Percentiles rank a stretch among this genome's conserved stretches.
Conservation (phyloP, 1,140 invertebrate genomes). For the Megalonaias nervosa region DNA sequence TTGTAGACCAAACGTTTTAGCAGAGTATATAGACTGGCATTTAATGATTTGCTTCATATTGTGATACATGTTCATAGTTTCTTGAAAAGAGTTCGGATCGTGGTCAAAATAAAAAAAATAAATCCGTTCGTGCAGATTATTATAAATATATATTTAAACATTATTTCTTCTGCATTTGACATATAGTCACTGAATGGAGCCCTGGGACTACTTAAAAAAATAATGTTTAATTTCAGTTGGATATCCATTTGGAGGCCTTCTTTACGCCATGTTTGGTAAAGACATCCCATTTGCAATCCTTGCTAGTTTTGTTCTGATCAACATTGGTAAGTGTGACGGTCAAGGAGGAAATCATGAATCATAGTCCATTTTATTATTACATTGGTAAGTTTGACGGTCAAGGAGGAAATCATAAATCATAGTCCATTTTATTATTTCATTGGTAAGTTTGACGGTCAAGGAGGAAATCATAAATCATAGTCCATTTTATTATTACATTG, state of each 20-base stretch:
- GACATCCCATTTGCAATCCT: constrained; percentile 93
- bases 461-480: too few species aligned
- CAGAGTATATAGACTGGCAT: background rate
- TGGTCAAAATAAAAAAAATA: too few species aligned
- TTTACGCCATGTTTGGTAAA: constrained; percentile 98
- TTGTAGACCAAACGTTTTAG: too few species aligned
- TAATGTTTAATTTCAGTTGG: constrained; percentile 63
- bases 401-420: too few species aligned
- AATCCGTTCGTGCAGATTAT: too few species aligned
- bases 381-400: too few species aligned
- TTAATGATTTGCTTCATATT: background rate
- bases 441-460: too few species aligned
- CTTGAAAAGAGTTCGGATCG: too few species aligned
- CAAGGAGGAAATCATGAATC: too few species aligned
- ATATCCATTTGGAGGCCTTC: constrained; percentile 95
- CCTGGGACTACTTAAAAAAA: background rate
- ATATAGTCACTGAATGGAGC: background rate
- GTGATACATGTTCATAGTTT: background rate
- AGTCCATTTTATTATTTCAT: constrained; percentile 70
- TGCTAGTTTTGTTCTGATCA: constrained; percentile 89
- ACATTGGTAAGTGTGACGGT: constrained; percentile 83
- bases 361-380: too few species aligned
- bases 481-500: constrained; percentile 70
- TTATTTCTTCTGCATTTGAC: background rate
- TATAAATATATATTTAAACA: too few species aligned